Conservation (phyloP, 1,140 invertebrate species). For the Platyura marginata region DNA sequence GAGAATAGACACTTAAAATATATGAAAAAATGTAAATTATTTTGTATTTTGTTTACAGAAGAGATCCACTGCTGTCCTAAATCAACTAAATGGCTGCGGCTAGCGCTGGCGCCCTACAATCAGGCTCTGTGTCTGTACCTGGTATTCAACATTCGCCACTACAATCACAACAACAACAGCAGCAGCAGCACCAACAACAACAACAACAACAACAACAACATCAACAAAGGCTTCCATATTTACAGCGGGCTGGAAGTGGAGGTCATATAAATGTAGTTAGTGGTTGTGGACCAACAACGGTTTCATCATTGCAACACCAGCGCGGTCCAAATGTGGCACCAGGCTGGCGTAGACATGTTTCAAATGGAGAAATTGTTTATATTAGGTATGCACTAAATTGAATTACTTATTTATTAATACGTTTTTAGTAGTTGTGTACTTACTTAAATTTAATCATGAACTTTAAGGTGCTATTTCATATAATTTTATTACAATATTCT, state of each 20-base stretch:
- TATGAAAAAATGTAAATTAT: no score
- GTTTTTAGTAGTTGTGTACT: no score
- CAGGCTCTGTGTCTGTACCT: neutral
- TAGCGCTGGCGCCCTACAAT: neutral
- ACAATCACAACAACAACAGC: neutral
- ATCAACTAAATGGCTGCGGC: conserved; percentile 1
- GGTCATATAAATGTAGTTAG: neutral
- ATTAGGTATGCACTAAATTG: conserved; percentile 24
- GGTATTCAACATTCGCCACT: neutral
- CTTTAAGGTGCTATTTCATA: no score
- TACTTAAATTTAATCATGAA: no score
- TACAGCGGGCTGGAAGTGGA: neutral
- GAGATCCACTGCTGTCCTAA: neutral
- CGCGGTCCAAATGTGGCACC: conserved; percentile 17
- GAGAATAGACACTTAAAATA: no score
- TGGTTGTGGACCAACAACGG: neutral
- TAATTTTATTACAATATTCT: no score
- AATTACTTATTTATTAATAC: no score
- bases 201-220: neutral
- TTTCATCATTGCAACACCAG: neutral
- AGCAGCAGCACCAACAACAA: neutral
- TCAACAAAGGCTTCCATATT: neutral
- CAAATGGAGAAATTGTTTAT: conserved; percentile 22
- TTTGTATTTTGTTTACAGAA: neutral
- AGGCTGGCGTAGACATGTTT: conserved; percentile 20